A percentile compares a stretch with the other conserved stretches of the same genome.
phyloP scores from a whole-genome alignment of 2,113 vertebrate genomes.

The Nesogale talazaci region DNA sequence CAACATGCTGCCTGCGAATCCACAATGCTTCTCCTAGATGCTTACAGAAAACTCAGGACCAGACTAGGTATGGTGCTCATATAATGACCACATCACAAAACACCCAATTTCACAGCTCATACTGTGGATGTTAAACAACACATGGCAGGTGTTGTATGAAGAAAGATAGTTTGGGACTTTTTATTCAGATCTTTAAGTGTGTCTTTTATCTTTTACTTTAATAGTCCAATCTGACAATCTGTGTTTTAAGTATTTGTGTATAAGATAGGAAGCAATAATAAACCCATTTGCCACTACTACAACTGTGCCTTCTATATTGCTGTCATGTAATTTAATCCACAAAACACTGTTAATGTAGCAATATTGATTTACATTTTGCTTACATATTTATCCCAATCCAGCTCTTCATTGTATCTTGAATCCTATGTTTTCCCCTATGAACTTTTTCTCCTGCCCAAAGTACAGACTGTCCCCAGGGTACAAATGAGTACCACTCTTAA shows the following conservation, averaged over 20 bases:
- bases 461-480: not conserved
- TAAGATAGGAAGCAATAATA: not conserved
- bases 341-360: not conserved
- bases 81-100: too few species aligned
- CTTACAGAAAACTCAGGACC: too few species aligned
- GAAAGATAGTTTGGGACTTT: slow-evolving; percentile 10
- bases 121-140: too few species aligned
- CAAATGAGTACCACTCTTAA: too few species aligned
- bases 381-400: not conserved
- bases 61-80: too few species aligned
- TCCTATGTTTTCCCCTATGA: not conserved
- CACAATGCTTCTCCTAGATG: too few species aligned
- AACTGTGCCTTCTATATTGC: not conserved
- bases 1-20: too few species aligned
- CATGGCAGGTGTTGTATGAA: not conserved
- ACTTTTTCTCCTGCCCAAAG: not conserved
- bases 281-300: not conserved
- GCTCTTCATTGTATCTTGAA: not conserved
- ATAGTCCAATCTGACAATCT: not conserved
- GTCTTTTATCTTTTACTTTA: not conserved
- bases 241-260: slow-evolving; percentile 16
- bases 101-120: too few species aligned
- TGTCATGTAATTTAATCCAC: not conserved
- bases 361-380: slow-evolving; percentile 4
- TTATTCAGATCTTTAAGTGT: not conserved